These are phyloP conservation scores for Machimus rusticus DNA, from an alignment of 2,888 invertebrate species.

Conservation along the genomic window DNA sequence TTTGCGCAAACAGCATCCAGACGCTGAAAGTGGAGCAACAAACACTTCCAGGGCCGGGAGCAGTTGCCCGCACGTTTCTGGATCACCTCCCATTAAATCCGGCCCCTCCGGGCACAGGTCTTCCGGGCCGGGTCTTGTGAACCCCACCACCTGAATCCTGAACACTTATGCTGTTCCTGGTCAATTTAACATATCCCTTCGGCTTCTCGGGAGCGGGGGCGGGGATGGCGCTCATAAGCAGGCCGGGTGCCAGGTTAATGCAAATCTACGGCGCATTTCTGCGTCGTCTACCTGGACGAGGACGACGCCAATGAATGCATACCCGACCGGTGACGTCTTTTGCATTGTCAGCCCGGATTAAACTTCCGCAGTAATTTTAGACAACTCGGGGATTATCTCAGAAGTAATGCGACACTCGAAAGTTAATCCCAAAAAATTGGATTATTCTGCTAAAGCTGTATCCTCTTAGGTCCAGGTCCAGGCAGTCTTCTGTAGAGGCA, in stretches of 20 bases:
- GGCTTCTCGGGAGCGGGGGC: neutral
- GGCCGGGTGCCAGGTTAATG: neutral
- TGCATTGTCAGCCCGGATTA: neutral
- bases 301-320: neutral
- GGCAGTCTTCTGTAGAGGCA: neutral
- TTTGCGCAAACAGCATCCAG: neutral
- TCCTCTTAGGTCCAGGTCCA: neutral
- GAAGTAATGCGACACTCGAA: neutral
- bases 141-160: neutral
- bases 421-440: neutral
- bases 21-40: neutral
- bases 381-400: neutral
- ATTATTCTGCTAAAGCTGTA: neutral
- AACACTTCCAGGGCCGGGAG: neutral
- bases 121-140: neutral
- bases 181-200: neutral
- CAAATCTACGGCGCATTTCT: neutral
- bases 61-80: neutral
- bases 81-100: neutral
- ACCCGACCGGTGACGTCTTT: neutral
- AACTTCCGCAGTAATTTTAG: neutral
- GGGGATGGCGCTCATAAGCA: neutral
- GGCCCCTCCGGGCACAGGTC: neutral
- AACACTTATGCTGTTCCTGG: neutral
- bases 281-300: neutral